Evolutionary conservation across 2,888 invertebrate species (phyloP), one percentile per base, ranked within the genome.

Genomic region (Acronicta alni): DNA sequence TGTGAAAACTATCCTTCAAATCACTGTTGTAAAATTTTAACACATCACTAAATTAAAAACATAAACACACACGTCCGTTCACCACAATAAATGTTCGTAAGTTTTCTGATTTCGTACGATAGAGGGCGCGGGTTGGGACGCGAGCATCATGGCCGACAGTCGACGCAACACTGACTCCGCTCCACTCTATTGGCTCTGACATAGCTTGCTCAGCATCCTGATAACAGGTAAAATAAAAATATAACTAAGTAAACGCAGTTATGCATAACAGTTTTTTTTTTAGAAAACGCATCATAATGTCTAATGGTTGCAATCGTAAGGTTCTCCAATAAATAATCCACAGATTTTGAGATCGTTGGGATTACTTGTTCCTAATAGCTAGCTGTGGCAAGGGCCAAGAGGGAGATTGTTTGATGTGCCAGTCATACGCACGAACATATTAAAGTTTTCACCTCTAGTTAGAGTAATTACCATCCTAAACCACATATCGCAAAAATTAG

Each of bases 1-100:
- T 46, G 30, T 39, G 47, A 14, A 49, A 54, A 45, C 43, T 41
- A 39, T 35, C 9, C 30, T 32, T 20, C 15, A 3, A 48, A 41
- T 18, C 72, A 72, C 63, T 42, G 39, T 4, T 48, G 7, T 23
- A 39, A 46, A 62, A 53, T 30, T 17, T 37, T 12, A 38, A 9
- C 67, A 73, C 61, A 38, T 58, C 69, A 73, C 71, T 60, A 12
- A 55, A 53, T 23, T 12, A 48, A 46, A 54, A 54, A 61, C 12
- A 45, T 23, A 47, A 57, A 64, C 35, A 57, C 51, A 42, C 51
- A 66, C 65, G 1, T 44, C n/a, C 14, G 17, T 45, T 35, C 17
- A 56, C 32, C 57, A 63, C 65, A 15, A 44, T 14, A 43, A 51
- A 26, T 30, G 42, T 59, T 63, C 61, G 66, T 12, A 63, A 74